phyloP scores from a whole-genome alignment of 2,797 vertebrate species.

The Acipenser ruthenus region DNA sequence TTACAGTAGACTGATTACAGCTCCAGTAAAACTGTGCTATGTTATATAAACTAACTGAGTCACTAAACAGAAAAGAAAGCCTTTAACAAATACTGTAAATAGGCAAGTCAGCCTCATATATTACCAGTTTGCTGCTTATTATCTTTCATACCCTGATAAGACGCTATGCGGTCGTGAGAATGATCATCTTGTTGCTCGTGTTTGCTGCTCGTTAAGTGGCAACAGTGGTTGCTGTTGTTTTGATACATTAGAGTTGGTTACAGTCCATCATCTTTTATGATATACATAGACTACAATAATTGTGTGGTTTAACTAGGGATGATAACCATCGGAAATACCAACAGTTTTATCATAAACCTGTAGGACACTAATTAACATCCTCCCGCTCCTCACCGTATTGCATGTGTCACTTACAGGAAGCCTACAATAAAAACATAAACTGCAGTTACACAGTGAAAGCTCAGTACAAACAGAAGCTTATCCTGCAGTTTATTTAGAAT shows the following conservation, averaged over 20 bases:
- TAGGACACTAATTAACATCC: no score
- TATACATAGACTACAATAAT: constrained; percentile 14
- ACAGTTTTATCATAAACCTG: no score
- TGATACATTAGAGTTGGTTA: not conserved
- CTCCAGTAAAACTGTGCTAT: not conserved
- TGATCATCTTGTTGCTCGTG: constrained; percentile 1
- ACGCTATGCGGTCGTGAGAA: not conserved
- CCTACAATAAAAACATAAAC: no score
- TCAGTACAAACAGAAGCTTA: no score
- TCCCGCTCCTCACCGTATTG: no score
- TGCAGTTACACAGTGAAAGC: no score
- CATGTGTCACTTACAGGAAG: no score
- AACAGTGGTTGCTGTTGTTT: constrained; percentile 6
- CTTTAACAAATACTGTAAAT: constrained; percentile 6
- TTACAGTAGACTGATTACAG: not conserved
- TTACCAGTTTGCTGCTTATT: constrained; percentile 6
- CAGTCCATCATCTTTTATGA: constrained; percentile 15
- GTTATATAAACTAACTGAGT: constrained; percentile 10
- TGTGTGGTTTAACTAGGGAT: constrained; percentile 13
- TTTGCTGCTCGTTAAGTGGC: not conserved
- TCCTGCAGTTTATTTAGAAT: no score
- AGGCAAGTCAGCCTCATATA: constrained; percentile 16
- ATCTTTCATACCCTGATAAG: constrained; percentile 17
- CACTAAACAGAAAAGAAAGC: constrained; percentile 6
- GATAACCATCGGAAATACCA: constrained; percentile 1